Conservation (phyloP, 2,113 vertebrate genomes). For the Bubo blakistoni region DNA sequence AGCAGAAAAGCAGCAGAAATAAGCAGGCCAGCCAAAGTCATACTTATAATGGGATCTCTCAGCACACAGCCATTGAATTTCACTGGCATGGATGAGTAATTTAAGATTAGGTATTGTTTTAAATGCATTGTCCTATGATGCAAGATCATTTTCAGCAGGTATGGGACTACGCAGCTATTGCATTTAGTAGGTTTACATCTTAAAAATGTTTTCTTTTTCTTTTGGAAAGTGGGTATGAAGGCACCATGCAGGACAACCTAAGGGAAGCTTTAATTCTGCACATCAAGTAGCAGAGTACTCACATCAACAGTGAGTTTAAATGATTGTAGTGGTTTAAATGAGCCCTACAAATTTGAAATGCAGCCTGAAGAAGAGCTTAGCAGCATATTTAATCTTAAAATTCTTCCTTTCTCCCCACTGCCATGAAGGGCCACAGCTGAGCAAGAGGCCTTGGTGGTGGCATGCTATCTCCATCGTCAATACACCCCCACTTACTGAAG, state of each 20-base stretch:
- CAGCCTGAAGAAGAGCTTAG: neutral
- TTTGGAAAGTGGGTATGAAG: neutral
- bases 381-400: neutral
- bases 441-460: neutral
- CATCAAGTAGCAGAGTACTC: neutral
- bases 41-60: neutral
- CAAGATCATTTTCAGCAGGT: neutral
- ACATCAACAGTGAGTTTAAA: neutral
- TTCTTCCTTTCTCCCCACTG: neutral
- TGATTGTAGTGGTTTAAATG: neutral
- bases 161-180: neutral
- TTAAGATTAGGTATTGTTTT: neutral
- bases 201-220: neutral
- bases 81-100: neutral
- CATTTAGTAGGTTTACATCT: neutral
- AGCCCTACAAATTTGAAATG: neutral
- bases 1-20: neutral
- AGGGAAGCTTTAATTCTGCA: neutral
- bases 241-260: neutral
- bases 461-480: neutral
- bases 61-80: neutral
- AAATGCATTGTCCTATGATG: rapidly evolving
- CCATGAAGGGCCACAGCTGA: neutral
- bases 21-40: neutral
- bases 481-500: too few species aligned